Evolutionary conservation across 2,888 invertebrate genomes (phyloP).

Genomic region (Morinoia aosen): DNA sequence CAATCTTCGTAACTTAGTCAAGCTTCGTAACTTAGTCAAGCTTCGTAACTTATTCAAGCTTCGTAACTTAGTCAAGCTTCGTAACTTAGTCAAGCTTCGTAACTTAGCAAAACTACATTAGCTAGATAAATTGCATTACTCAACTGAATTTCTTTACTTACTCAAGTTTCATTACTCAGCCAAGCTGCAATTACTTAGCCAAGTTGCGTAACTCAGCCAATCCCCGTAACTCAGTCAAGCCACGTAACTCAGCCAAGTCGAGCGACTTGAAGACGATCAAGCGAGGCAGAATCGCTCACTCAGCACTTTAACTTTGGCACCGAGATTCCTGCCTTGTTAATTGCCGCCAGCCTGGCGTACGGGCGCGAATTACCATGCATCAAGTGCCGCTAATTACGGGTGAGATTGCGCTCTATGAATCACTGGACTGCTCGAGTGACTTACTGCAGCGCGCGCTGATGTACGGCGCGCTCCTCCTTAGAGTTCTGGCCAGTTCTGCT

Average conservation of each 20-base stretch:
- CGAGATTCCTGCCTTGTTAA: not conserved
- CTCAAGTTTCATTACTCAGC: no score
- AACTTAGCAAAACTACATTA: no score
- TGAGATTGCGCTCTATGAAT: conserved; percentile 14
- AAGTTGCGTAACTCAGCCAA: no score
- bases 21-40: no score
- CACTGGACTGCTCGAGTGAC: not conserved
- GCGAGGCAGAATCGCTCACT: not conserved
- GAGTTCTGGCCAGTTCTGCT: not conserved
- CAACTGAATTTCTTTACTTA: no score
- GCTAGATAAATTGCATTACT: no score
- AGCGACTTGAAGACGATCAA: not conserved
- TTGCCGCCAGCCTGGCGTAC: not conserved
- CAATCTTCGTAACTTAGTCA: no score
- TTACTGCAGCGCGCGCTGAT: not conserved
- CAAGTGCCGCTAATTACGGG: conserved; percentile 19
- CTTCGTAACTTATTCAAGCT: no score
- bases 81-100: not conserved
- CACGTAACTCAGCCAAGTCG: no score
- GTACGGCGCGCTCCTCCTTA: not conserved
- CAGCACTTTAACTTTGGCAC: not conserved
- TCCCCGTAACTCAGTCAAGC: no score
- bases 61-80: no score
- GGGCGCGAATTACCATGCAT: conserved; percentile 31
- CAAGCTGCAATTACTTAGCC: not conserved